Conservation (phyloP, 2,888 invertebrate genomes). For the Eretmocerus hayati region DNA sequence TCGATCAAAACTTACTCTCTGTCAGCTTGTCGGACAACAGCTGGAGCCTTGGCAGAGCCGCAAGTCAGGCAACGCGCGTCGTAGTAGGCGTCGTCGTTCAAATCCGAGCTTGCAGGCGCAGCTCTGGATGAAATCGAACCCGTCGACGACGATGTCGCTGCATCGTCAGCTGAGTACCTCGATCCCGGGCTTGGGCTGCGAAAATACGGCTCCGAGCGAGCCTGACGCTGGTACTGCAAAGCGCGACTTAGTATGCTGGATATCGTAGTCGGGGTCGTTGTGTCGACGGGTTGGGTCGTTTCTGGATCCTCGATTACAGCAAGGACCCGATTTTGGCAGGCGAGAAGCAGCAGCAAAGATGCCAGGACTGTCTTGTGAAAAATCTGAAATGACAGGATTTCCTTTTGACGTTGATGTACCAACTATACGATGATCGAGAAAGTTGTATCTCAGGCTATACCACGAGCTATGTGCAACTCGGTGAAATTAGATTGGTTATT, state of each 20-base stretch:
- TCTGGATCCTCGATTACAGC: no score
- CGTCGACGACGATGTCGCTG: conserved; percentile 24
- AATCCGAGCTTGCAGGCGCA: conserved; percentile 24
- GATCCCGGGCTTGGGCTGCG: background rate
- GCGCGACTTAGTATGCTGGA: no score
- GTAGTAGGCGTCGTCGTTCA: conserved; percentile 37
- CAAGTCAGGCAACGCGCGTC: conserved; percentile 41
- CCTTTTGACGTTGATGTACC: no score
- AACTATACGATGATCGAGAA: no score
- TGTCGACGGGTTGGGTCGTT: no score
- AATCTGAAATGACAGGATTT: no score
- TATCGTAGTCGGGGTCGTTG: no score
- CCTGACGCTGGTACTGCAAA: conserved; percentile 37
- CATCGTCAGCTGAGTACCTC: conserved; percentile 31
- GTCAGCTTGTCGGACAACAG: conserved; percentile 22
- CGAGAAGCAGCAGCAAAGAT: background rate
- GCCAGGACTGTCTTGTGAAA: background rate
- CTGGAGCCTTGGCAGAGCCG: conserved; percentile 32
- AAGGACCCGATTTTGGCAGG: no score
- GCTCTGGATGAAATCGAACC: conserved; percentile 27
- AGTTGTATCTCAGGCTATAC: no score
- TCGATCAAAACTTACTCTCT: conserved; percentile 24
- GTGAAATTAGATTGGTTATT: no score
- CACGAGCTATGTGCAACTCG: no score
- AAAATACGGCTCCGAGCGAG: conserved; percentile 36